These are phyloP conservation scores for Atherinomorus stipes DNA, from an alignment of 2,113 vertebrate species.

Conservation along the genomic window DNA sequence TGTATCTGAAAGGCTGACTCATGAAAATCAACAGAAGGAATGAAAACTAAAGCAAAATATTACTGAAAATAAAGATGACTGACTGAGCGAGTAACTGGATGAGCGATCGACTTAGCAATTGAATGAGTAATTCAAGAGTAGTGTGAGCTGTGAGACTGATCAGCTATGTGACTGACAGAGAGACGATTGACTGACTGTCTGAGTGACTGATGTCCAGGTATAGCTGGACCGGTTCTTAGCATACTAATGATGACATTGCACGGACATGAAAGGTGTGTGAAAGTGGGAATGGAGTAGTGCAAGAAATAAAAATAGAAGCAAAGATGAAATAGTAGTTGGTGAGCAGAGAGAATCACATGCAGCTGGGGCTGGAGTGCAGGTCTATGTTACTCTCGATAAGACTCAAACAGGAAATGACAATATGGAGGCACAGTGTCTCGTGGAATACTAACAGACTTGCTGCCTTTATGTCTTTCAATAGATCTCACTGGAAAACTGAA, in stretches of 20 bases:
- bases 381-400: slow-evolving; percentile 71
- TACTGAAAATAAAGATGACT: slow-evolving; percentile 5
- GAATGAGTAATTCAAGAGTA: slow-evolving; percentile 40
- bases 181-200: slow-evolving; percentile 55
- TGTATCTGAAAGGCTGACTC: neutral
- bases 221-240: slow-evolving; percentile 45
- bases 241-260: slow-evolving; percentile 64
- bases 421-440: slow-evolving; percentile 56
- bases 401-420: slow-evolving; percentile 77
- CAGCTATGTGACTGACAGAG: slow-evolving; percentile 44
- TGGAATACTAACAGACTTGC: slow-evolving; percentile 70
- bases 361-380: slow-evolving; percentile 51
- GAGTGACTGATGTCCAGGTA: slow-evolving; percentile 58
- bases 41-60: neutral
- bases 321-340: slow-evolving; percentile 51
- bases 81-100: neutral
- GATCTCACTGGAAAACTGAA: slow-evolving; percentile 17
- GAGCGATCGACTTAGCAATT: slow-evolving; percentile 11
- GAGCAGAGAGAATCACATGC: slow-evolving; percentile 45
- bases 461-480: slow-evolving; percentile 15
- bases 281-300: slow-evolving; percentile 3
- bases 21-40: neutral
- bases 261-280: neutral
- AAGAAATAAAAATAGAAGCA: neutral
- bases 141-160: slow-evolving; percentile 26